Evolutionary conservation across 1,140 invertebrate genomes (phyloP).

Genomic region (Caenorhabditis tropicalis): DNA sequence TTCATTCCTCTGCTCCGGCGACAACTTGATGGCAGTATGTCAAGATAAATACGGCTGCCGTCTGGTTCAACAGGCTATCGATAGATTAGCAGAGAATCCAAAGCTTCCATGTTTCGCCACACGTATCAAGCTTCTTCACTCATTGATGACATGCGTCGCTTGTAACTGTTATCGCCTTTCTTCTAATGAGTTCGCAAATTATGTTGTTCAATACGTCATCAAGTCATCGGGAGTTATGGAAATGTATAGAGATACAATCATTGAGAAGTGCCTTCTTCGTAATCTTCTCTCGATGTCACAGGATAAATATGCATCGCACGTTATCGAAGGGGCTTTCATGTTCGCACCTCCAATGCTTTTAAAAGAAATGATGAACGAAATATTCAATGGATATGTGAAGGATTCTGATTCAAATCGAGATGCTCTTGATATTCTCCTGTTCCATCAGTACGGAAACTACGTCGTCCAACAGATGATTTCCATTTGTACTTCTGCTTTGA

Average conservation of each 20-base stretch:
- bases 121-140: not conserved
- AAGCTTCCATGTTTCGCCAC: not conserved
- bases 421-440: constrained; percentile 60
- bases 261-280: constrained; percentile 54
- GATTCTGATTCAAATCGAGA: constrained; percentile 46
- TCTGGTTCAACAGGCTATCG: constrained; percentile 55
- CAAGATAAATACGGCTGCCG: constrained; percentile 59
- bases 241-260: constrained; percentile 55
- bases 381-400: constrained; percentile 62
- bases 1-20: not conserved
- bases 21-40: constrained; percentile 47
- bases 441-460: constrained; percentile 67
- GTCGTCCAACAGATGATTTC: constrained; percentile 63
- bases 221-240: constrained; percentile 43
- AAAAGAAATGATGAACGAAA: constrained; percentile 61
- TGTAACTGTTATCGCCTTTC: constrained; percentile 49
- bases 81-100: constrained; percentile 31
- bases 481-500: constrained; percentile 24
- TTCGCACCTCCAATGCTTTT: constrained; percentile 48
- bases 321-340: constrained; percentile 64
- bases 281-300: constrained; percentile 64
- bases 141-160: constrained; percentile 30
- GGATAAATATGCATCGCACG: constrained; percentile 66
- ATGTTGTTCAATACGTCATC: constrained; percentile 59
- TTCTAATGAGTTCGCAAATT: constrained; percentile 58